Evolutionary conservation across 2,888 invertebrate species (phyloP).

Genomic region (Drosophila ustulata): DNA sequence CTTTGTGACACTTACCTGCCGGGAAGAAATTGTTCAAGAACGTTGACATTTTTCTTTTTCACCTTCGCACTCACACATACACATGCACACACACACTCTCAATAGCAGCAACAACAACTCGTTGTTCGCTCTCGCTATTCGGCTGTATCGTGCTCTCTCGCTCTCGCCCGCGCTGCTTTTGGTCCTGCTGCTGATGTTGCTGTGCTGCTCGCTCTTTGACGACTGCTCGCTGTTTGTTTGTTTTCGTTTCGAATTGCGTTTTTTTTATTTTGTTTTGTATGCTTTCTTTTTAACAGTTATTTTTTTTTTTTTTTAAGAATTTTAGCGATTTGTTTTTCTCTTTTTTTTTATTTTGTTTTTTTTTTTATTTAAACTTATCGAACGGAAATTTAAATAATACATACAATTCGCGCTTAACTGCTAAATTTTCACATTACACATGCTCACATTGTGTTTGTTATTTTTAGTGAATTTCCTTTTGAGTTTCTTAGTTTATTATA

Average conservation of each 20-base stretch:
- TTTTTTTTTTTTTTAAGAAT: conserved; percentile 5
- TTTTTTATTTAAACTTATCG: conserved; percentile 48
- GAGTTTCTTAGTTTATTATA: conserved; percentile 27
- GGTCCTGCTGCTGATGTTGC: conserved; percentile 31
- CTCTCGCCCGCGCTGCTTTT: conserved; percentile 27
- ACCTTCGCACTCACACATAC: conserved; percentile 28
- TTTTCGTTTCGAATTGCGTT: conserved; percentile 33
- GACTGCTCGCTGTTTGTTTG: conserved; percentile 12
- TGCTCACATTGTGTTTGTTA: conserved; percentile 59
- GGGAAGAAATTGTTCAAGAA: conserved; percentile 85
- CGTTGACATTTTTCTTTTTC: conserved; percentile 84
- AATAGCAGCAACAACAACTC: conserved; percentile 38
- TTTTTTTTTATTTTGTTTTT: conserved; percentile 13
- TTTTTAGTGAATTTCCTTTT: conserved; percentile 22
- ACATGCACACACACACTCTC: conserved; percentile 2
- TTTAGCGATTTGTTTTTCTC: conserved; percentile 29
- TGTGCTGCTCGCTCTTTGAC: conserved; percentile 11
- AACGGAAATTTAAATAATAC: conserved; percentile 78
- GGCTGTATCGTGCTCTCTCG: neutral
- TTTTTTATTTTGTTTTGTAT: conserved; percentile 25
- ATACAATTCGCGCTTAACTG: conserved; percentile 72
- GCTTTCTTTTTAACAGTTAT: conserved; percentile 14
- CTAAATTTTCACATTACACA: conserved; percentile 76
- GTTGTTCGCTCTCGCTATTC: conserved; percentile 8
- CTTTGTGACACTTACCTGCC: conserved; percentile 82